phyloP scores from a whole-genome alignment of 53 echinoderm and acorn worm species.

The Astropecten irregularis region DNA sequence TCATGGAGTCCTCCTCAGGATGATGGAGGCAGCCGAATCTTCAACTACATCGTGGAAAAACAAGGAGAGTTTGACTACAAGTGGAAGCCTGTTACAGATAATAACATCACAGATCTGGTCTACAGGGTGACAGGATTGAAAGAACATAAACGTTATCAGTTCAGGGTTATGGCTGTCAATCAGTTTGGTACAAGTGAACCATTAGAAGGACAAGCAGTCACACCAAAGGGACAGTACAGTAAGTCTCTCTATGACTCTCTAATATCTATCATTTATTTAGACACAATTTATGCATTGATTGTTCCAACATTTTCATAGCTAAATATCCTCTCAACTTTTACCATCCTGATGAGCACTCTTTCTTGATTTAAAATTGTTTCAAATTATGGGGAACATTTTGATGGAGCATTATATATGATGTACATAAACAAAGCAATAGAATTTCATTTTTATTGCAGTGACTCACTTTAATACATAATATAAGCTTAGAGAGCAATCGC shows the following conservation, averaged over 20 bases:
- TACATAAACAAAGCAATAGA: too few species aligned
- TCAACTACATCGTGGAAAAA: slow-evolving; percentile 91
- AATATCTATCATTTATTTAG: too few species aligned
- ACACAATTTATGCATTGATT: too few species aligned
- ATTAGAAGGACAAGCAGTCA: slow-evolving; percentile 88
- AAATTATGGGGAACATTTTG: too few species aligned
- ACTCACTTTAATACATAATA: too few species aligned
- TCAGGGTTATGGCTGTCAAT: slow-evolving; percentile 86
- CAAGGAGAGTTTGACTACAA: slow-evolving; percentile 87
- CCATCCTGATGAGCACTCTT: too few species aligned
- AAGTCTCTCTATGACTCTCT: slow-evolving; percentile 44
- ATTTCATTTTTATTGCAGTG: too few species aligned
- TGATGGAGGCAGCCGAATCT: slow-evolving; percentile 95
- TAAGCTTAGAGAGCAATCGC: too few species aligned
- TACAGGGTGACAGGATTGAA: slow-evolving; percentile 87
- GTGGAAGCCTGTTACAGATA: slow-evolving; percentile 87
- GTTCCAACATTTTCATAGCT: too few species aligned
- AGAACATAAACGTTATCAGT: slow-evolving; percentile 91
- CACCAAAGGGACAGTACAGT: slow-evolving; percentile 93
- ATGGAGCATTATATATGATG: too few species aligned
- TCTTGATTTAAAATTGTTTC: too few species aligned
- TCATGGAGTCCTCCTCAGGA: slow-evolving; percentile 91
- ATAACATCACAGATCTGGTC: slow-evolving; percentile 81
- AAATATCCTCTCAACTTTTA: too few species aligned
- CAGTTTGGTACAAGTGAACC: slow-evolving; percentile 95